phyloP scores from a whole-genome alignment of 53 echinoderm and acorn worm species.

The Arbacia lixula region DNA sequence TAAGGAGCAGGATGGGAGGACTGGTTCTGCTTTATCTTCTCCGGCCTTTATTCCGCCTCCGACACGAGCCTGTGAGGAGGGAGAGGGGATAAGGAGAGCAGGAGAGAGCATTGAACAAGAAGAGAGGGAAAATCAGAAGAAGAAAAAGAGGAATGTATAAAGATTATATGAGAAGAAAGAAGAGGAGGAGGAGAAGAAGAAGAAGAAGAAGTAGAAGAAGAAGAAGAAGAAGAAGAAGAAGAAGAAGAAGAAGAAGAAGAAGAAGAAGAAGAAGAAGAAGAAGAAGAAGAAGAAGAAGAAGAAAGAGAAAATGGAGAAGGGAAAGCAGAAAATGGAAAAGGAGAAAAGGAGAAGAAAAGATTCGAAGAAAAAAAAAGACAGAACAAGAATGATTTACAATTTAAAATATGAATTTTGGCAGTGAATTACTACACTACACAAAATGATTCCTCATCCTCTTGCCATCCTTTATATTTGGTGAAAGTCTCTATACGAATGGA shows the following conservation, averaged over 20 bases:
- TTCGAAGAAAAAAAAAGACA: no score
- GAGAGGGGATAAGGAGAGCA: background rate
- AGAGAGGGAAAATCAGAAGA: background rate
- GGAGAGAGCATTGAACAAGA: background rate
- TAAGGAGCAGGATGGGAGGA: no score
- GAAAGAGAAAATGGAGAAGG: background rate
- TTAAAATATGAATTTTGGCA: no score
- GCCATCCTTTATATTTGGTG: no score
- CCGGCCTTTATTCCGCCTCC: conserved; percentile 28
- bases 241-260: conserved; percentile 29
- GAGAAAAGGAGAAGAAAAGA: background rate
- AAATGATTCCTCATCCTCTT: no score
- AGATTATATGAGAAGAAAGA: background rate
- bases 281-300: conserved; percentile 23
- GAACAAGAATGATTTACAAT: no score
- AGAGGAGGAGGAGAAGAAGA: background rate
- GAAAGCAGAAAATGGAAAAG: background rate
- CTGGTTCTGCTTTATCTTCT: background rate
- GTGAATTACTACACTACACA: no score
- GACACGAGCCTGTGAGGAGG: conserved; percentile 24
- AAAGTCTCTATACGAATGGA: no score
- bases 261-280: conserved; percentile 27
- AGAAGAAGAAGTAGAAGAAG: background rate
- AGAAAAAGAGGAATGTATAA: background rate
- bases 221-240: background rate